phyloP scores from a whole-genome alignment of 2,888 invertebrate genomes.

The Shargacucullia verbasci region DNA sequence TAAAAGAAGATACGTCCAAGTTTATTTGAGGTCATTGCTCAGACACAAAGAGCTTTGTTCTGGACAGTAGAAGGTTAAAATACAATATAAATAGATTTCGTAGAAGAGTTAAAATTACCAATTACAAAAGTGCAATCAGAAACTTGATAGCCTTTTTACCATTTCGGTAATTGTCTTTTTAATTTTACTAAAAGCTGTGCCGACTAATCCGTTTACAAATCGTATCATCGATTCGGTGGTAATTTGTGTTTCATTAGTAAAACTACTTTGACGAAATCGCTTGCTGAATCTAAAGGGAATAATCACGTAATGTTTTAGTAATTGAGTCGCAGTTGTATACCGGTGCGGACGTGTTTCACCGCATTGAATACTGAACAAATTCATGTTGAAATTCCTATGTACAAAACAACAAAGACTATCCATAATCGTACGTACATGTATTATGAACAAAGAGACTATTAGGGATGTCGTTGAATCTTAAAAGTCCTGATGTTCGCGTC shows the following conservation, averaged over 20 bases:
- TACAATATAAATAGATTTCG: constrained; percentile 2
- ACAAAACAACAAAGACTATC: too few relatives aligned
- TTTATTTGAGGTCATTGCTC: constrained; percentile 30
- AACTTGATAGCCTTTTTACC: not conserved
- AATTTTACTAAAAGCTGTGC: constrained; percentile 29
- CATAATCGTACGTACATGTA: not conserved
- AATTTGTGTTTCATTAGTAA: constrained; percentile 1
- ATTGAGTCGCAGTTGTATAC: too few relatives aligned
- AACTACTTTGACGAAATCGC: not conserved
- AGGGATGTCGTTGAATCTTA: constrained; percentile 1
- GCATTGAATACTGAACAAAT: too few relatives aligned
- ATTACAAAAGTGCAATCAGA: constrained; percentile 3
- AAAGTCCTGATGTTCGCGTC: not conserved
- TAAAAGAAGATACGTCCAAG: constrained; percentile 22
- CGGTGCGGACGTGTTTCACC: too few relatives aligned
- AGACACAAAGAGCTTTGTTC: constrained; percentile 10
- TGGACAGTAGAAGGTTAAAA: constrained; percentile 2
- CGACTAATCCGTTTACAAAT: constrained; percentile 15
- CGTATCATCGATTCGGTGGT: constrained; percentile 3
- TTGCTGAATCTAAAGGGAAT: not conserved
- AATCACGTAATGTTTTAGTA: not conserved
- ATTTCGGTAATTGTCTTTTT: constrained; percentile 8
- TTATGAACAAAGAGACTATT: not conserved
- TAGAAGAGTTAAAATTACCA: not conserved
- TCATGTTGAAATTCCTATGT: too few relatives aligned